Conservation (phyloP, 92 coral and sea anemone genomes). For the Actinernus sp. region DNA sequence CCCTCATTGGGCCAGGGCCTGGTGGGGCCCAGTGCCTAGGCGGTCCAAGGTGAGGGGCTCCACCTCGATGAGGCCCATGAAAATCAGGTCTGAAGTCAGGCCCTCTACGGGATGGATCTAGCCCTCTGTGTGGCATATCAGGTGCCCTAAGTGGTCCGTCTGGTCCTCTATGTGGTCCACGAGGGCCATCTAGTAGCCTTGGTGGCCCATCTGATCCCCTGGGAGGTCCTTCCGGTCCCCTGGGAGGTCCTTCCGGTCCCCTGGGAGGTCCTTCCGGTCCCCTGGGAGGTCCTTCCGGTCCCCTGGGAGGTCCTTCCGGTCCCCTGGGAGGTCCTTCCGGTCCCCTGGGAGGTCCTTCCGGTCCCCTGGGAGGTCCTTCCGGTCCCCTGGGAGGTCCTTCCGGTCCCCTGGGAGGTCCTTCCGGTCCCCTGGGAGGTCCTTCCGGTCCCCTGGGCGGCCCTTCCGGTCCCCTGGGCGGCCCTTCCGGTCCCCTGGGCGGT, state of each 20-base stretch:
- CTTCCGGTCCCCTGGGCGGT: too few species aligned
- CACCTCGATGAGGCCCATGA: slow-evolving; percentile 10
- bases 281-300: slow-evolving; percentile 7
- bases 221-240: slow-evolving; percentile 20
- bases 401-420: slow-evolving; percentile 14
- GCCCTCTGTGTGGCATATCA: slow-evolving; percentile 3
- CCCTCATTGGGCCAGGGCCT: slow-evolving; percentile 74
- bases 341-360: background rate
- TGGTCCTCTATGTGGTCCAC: slow-evolving; percentile 31
- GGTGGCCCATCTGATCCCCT: slow-evolving; percentile 78
- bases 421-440: background rate
- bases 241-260: slow-evolving; percentile 10
- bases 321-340: too few species aligned
- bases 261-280: slow-evolving; percentile 11
- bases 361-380: slow-evolving; percentile 3
- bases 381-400: too few species aligned
- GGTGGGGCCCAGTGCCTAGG: slow-evolving; percentile 80
- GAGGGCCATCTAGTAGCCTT: too few species aligned
- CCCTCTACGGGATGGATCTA: slow-evolving; percentile 4
- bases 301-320: background rate
- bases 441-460: too few species aligned
- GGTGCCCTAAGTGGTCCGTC: slow-evolving; percentile 22
- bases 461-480: too few species aligned
- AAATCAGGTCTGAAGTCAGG: slow-evolving; percentile 24
- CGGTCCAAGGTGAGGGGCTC: slow-evolving; percentile 51